Conservation (phyloP, 2,888 invertebrate genomes). For the Aethes cnicana region DNA sequence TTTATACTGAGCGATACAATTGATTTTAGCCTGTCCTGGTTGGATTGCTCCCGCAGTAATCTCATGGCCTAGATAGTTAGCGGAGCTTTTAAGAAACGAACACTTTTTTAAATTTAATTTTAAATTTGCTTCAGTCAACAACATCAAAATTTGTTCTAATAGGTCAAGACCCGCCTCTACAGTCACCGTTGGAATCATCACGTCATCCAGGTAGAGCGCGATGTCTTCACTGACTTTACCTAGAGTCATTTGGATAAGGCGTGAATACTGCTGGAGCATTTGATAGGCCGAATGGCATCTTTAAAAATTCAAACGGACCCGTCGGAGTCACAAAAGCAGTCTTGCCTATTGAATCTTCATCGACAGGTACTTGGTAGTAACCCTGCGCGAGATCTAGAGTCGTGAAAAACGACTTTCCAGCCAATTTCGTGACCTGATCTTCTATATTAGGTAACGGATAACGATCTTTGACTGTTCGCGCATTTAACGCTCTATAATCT, state of each 20-base stretch:
- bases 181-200: constrained; percentile 17
- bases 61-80: constrained; percentile 14
- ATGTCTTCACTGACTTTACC: neutral
- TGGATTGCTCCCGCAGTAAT: constrained; percentile 10
- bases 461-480: constrained; percentile 14
- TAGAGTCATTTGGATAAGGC: neutral
- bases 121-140: constrained; percentile 7
- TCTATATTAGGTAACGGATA: constrained; percentile 21
- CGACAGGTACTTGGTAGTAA: constrained; percentile 17
- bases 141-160: constrained; percentile 17
- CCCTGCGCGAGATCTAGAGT: constrained; percentile 25
- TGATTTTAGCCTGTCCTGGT: constrained; percentile 11
- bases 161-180: constrained; percentile 10
- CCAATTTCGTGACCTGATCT: constrained; percentile 7
- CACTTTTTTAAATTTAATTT: constrained; percentile 20
- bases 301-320: constrained; percentile 24
- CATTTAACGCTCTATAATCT: constrained; percentile 39
- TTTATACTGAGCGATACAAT: constrained; percentile 16
- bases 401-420: constrained; percentile 19
- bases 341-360: constrained; percentile 6
- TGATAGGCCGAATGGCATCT: constrained; percentile 31
- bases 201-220: constrained; percentile 23
- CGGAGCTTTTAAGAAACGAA: constrained; percentile 2
- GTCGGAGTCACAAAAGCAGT: constrained; percentile 27
- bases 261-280: constrained; percentile 30